Evolutionary conservation across 1,140 invertebrate species (phyloP), one percentile per base, ranked within the genome.

Genomic region (Orchestia grillus): DNA sequence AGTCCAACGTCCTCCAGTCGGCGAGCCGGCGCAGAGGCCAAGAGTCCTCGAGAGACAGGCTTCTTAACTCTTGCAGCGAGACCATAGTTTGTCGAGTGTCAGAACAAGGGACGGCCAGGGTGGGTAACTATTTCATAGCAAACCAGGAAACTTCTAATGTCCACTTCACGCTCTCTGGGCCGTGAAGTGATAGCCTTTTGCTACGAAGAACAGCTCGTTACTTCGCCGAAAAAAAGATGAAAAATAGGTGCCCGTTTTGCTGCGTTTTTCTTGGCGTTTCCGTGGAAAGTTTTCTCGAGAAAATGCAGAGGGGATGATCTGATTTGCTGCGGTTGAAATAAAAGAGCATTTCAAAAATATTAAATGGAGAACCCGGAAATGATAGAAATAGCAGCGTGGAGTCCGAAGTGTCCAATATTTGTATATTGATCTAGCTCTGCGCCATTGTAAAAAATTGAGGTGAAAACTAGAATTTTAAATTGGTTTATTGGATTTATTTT

Each of bases 81-180:
- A 44, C 92, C 44, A 94, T 45, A 94, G 43, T 94, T 94, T 94
- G 43, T 47, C 92, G 92, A 94, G 92, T 44, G 92, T 94, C 92
- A 94, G 92, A 94, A 94, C 92, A 94, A 94, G 92, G 40, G 92
- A 94, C 43, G 92, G 43, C 43, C 19, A 43, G 88, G 28, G 88
- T 44, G 88, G 28, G 88, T 44, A 91, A 44, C 88, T 91, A 91
- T 91, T 91, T 91, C 88, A 91, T 91, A 91, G 88, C 88, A 91
- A 91, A 91, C 88, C 88, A 91, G 88, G 88, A 91, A 91, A 91
- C 88, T 91, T 91, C 88, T 91, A 91, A 91, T 91, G 88, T 91
- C 44, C 88, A 91, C 88, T 91, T 91, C 88, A 91, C 88, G 88
- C 88, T 91, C 88, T 44, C 88, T 91, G 88, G 88, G 88, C 88